These are phyloP conservation scores for Drosophila equinoxialis DNA, from an alignment of 1,140 invertebrate species.

Conservation along the genomic window DNA sequence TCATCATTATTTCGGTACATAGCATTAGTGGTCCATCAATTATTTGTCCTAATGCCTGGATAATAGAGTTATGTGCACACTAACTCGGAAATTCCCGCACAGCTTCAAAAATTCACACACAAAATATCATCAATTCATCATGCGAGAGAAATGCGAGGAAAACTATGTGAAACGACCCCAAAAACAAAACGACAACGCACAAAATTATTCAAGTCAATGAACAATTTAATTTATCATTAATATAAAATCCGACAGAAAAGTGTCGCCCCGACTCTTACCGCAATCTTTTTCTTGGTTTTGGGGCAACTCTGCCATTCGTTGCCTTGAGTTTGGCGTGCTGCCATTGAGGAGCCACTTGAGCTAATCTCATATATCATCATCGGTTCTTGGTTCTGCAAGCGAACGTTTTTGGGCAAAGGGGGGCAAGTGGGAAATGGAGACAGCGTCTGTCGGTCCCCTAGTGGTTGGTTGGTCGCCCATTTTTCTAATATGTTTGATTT, in stretches of 20 bases:
- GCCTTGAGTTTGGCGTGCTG: slow-evolving; percentile 63
- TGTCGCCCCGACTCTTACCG: slow-evolving; percentile 45
- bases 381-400: slow-evolving; percentile 56
- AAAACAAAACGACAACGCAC: slow-evolving; percentile 63
- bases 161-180: slow-evolving; percentile 59
- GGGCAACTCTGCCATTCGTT: slow-evolving; percentile 13
- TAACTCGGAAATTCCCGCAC: slow-evolving; percentile 26
- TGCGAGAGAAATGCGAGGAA: slow-evolving; percentile 25
- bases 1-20: neutral
- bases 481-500: slow-evolving; percentile 80
- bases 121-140: slow-evolving; percentile 71
- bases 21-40: slow-evolving; percentile 51
- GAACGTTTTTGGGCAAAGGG: slow-evolving; percentile 6
- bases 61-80: slow-evolving; percentile 64
- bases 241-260: slow-evolving; percentile 76
- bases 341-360: slow-evolving; percentile 70
- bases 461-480: slow-evolving; percentile 37
- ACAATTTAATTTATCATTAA: slow-evolving; percentile 82
- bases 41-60: slow-evolving; percentile 62
- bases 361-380: slow-evolving; percentile 79
- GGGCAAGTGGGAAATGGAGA: slow-evolving; percentile 28
- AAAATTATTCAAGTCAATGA: slow-evolving; percentile 82
- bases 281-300: too few relatives aligned
- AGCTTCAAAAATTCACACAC: slow-evolving; percentile 38
- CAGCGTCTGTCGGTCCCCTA: slow-evolving; percentile 15